Conservation (phyloP, 2,113 vertebrate species). For the Alethe castanea region DNA sequence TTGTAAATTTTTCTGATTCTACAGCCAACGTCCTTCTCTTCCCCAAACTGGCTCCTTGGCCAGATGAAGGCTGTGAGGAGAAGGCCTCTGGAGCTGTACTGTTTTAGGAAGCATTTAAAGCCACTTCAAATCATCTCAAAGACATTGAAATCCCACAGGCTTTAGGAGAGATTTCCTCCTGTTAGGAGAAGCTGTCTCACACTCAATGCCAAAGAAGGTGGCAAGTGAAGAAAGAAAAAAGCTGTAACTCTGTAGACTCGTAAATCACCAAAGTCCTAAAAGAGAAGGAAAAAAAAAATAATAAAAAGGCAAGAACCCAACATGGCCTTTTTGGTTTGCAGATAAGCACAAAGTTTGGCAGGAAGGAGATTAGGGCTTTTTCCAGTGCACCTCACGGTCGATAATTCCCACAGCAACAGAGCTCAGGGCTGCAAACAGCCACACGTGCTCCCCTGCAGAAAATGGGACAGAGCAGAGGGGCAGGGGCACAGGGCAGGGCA, state of each 20-base stretch:
- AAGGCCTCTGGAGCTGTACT: not conserved
- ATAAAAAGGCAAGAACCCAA: not conserved
- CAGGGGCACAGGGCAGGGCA: not conserved
- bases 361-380: constrained; percentile 68
- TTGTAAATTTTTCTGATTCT: not conserved
- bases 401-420: constrained; percentile 63
- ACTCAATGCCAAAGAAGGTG: not conserved
- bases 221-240: not conserved
- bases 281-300: not conserved
- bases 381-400: not conserved
- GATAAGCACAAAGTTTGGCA: constrained; percentile 65
- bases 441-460: not conserved
- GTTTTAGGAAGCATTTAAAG: not conserved
- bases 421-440: not conserved
- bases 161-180: not conserved
- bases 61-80: not conserved
- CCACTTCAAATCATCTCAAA: not conserved
- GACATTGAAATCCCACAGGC: not conserved
- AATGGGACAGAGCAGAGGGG: not conserved
- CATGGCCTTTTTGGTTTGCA: constrained; percentile 29
- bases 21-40: not conserved
- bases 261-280: constrained; percentile 31
- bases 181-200: not conserved
- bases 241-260: not conserved
- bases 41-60: not conserved